phyloP scores from a whole-genome alignment of 2,797 vertebrate genomes.

The Mormyrus proboscirostris region DNA sequence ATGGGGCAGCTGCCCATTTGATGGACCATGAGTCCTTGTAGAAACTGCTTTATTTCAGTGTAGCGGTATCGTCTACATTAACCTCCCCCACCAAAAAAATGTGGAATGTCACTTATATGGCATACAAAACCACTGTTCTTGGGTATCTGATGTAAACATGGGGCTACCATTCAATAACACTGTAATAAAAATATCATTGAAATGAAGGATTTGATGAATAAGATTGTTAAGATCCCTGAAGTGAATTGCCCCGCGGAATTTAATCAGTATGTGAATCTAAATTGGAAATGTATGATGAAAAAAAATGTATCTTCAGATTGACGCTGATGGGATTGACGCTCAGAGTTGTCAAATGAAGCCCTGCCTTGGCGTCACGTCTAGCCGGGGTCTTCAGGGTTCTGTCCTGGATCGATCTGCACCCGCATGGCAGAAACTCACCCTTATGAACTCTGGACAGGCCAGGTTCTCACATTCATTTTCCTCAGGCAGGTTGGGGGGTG shows the following conservation, averaged over 20 bases:
- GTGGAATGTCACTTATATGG: not conserved
- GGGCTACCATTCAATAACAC: not conserved
- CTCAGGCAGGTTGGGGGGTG: not conserved
- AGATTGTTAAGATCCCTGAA: not conserved
- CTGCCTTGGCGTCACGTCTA: not conserved
- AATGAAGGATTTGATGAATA: not conserved
- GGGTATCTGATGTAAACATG: not conserved
- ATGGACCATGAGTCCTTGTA: not conserved
- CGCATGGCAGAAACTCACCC: not conserved
- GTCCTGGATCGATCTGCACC: not conserved
- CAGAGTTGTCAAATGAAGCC: not conserved
- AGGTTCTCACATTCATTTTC: not conserved
- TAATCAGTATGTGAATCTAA: not conserved
- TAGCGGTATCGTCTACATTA: not conserved
- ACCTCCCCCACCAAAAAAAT: not conserved
- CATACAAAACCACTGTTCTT: not conserved
- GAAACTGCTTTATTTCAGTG: not conserved
- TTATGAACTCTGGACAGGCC: not conserved
- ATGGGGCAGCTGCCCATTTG: not conserved
- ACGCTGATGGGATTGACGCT: not conserved
- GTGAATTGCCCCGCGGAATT: not conserved
- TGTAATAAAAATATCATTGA: not conserved
- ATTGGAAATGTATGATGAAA: not conserved
- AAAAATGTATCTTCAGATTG: not conserved
- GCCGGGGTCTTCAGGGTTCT: not conserved